Evolutionary conservation across 2,113 vertebrate species (phyloP).

Genomic region (Spizaetus ornatus): DNA sequence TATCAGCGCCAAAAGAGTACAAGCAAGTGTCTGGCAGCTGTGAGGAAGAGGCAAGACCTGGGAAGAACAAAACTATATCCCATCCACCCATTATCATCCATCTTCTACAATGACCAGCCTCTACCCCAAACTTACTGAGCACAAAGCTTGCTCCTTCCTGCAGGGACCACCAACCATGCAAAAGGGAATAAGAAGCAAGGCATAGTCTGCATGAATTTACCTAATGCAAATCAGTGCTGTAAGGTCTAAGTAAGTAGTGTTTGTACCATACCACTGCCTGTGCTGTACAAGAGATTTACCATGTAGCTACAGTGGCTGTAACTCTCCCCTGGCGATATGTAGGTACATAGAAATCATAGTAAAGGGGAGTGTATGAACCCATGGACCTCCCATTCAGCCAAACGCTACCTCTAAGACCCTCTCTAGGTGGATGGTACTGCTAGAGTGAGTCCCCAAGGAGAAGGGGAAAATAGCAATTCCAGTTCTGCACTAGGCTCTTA

Average conservation of each 20-base stretch:
- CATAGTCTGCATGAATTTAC: neutral
- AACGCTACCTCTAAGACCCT: neutral
- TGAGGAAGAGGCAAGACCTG: neutral
- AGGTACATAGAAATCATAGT: neutral
- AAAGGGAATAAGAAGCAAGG: neutral
- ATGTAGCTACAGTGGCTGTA: neutral
- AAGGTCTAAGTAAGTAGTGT: neutral
- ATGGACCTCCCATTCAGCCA: neutral
- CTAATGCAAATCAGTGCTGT: neutral
- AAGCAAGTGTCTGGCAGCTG: neutral
- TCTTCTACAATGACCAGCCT: neutral
- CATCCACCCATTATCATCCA: neutral
- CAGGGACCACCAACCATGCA: neutral
- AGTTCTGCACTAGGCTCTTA: accelerated
- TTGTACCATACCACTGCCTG: neutral
- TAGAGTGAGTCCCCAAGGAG: neutral
- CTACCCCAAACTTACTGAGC: neutral
- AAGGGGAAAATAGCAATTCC: neutral
- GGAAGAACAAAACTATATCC: neutral
- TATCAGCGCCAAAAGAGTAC: neutral
- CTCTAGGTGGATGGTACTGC: neutral
- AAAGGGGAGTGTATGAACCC: neutral
- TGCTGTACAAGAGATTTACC: neutral
- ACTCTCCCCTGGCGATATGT: accelerated
- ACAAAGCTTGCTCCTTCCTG: neutral